Percentiles rank a stretch among this genome's conserved stretches.
phyloP scores from a whole-genome alignment of 2,113 vertebrate genomes.

The Noctilio leporinus region DNA sequence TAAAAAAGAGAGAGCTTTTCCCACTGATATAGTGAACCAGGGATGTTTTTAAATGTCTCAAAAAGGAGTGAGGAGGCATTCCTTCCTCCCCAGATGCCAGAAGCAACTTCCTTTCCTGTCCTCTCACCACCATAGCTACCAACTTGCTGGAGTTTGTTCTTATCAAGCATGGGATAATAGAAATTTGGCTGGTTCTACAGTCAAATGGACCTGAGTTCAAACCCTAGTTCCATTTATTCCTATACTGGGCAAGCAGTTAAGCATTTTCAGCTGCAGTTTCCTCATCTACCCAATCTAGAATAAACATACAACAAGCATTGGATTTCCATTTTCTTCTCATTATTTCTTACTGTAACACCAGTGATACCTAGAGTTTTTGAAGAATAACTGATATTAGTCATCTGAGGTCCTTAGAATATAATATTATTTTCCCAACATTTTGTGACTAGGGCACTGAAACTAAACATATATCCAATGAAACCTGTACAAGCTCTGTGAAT shows the following conservation, averaged over 20 bases:
- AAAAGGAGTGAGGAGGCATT: not conserved
- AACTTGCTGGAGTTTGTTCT: not conserved
- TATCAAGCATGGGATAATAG: not conserved
- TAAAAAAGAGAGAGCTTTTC: not conserved
- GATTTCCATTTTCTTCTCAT: not conserved
- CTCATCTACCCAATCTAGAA: not conserved
- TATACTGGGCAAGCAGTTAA: not conserved
- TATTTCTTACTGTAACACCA: not conserved
- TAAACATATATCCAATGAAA: not conserved
- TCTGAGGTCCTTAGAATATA: not conserved
- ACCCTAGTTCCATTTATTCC: not conserved
- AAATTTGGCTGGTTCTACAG: not conserved
- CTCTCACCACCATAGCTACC: not conserved
- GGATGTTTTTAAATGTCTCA: not conserved
- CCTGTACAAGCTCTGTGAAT: not conserved
- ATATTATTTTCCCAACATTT: not conserved
- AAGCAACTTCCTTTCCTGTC: not conserved
- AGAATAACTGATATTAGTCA: not conserved
- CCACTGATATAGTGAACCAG: not conserved
- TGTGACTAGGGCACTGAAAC: not conserved
- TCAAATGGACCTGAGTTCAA: not conserved
- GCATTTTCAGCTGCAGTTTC: not conserved
- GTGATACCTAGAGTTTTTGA: not conserved
- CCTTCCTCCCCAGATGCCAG: not conserved
- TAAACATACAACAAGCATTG: not conserved